Evolutionary conservation across 2,888 invertebrate species (phyloP), one percentile per base, ranked within the genome.

Genomic region (Heliconius aoede): DNA sequence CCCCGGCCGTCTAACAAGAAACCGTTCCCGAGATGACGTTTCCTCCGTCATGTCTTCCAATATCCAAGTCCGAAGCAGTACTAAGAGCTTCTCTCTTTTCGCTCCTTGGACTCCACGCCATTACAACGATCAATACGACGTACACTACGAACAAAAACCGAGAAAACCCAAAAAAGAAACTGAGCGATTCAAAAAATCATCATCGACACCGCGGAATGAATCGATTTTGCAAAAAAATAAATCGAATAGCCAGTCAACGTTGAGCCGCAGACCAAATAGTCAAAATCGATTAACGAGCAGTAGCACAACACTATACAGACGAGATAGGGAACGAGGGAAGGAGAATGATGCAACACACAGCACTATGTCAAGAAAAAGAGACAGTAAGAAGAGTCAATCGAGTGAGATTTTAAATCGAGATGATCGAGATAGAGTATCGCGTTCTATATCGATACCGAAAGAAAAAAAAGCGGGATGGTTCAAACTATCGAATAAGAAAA

Each of bases 91-190:
- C 84, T 97, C 97, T 5, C 96, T 98, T 82, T 95, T 97, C 85
- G 97, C 98, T 0, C 98, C 98, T 5, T 98, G 97, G 97, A 96
- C 96, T 78, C 97, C 98, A 4, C 95, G 96, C 80, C 96, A 97
- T 85, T 95, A 96, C 85, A 95, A 95, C 84, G 97, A 97, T 83
- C 96, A 95, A 74, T 96, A 96, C 86, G 97, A 97, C 90, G 97
- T 97, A 32, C 97, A 97, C 86, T 97, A 97, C 90, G 96, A 96
- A 21, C 97, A 97, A 84, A 94, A 95, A 84, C 94, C 95, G 9
- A 86, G 90, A 24, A 91, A 89, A 80, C 78, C 87, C 0, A 91
- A 89, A 83, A 91, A 88, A 78, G 92, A 91, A 79, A 74, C 21
- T 36, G 76, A 82, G 1, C 77, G 78, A 30, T 80, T 87, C 60